These are phyloP conservation scores for Gadopsis bispinosus DNA, from an alignment of 2,797 vertebrate species.

Conservation along the genomic window DNA sequence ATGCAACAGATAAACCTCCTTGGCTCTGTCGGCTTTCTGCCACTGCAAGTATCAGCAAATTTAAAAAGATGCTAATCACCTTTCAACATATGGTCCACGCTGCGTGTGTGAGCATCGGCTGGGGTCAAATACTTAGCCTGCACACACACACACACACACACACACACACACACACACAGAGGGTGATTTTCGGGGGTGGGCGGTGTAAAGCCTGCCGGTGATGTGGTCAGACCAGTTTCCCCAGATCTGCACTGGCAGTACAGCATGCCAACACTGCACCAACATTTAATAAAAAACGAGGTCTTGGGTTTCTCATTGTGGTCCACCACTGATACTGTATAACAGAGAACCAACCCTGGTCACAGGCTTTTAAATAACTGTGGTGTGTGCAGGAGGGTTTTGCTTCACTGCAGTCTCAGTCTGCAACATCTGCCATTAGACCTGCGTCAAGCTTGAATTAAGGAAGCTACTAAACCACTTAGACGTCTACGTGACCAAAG, in stretches of 20 bases:
- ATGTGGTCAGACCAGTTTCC: constrained; percentile 57
- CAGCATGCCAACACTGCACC: constrained; percentile 6
- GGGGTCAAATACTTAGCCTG: constrained; percentile 32
- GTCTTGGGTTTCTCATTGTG: too few species aligned
- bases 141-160: not conserved
- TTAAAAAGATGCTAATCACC: constrained; percentile 41
- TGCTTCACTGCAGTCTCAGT: not conserved
- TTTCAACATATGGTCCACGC: constrained; percentile 4
- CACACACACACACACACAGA: not conserved
- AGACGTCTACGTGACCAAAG: not conserved
- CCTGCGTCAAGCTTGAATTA: not conserved
- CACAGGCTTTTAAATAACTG: not conserved
- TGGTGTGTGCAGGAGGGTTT: not conserved
- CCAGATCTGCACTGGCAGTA: constrained; percentile 10
- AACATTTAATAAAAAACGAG: not conserved
- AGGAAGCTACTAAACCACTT: not conserved
- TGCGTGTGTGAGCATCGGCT: not conserved
- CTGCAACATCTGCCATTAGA: not conserved
- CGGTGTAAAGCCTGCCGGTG: constrained; percentile 27
- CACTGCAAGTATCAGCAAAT: constrained; percentile 27
- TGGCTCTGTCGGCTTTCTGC: not conserved
- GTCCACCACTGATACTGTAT: not conserved
- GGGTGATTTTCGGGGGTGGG: not conserved
- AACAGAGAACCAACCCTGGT: not conserved
- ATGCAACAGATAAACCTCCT: constrained; percentile 29